These are phyloP conservation scores for Marisa cornuarietis DNA, from an alignment of 1,140 invertebrate species.

Conservation along the genomic window DNA sequence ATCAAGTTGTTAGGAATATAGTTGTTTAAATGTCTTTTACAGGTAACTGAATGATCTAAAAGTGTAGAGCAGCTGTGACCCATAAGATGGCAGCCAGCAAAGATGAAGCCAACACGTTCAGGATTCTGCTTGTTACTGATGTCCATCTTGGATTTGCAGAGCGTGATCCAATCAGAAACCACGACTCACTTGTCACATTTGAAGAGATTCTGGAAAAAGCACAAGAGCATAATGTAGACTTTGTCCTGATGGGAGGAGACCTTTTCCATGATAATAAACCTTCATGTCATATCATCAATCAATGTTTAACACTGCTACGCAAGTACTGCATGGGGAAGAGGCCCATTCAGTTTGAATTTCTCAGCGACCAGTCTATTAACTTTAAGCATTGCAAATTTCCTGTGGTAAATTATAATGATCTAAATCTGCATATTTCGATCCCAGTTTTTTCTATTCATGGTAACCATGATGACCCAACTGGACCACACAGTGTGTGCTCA, in stretches of 20 bases:
- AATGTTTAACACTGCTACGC: conserved; percentile 80
- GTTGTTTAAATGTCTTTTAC: too few species aligned
- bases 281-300: conserved; percentile 76
- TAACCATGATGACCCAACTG: conserved; percentile 97
- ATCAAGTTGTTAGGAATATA: too few species aligned
- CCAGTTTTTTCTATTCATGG: conserved; percentile 81
- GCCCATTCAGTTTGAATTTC: conserved; percentile 74
- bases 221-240: conserved; percentile 74
- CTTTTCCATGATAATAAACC: conserved; percentile 68
- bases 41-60: too few species aligned
- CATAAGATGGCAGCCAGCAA: conserved; percentile 31
- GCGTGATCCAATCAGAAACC: conserved; percentile 79
- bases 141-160: conserved; percentile 93
- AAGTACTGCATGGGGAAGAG: conserved; percentile 80
- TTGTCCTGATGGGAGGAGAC: conserved; percentile 77
- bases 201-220: conserved; percentile 93
- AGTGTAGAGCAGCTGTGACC: too few species aligned
- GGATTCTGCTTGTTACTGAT: conserved; percentile 93
- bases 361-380: conserved; percentile 78
- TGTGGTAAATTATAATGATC: conserved; percentile 92
- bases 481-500: conserved; percentile 74
- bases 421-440: conserved; percentile 90
- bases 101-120: conserved; percentile 73
- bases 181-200: conserved; percentile 94
- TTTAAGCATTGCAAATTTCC: conserved; percentile 73